Evolutionary conservation across 2,888 invertebrate species (phyloP), one percentile per base, ranked within the genome.

Genomic region (Drosophila conformis): DNA sequence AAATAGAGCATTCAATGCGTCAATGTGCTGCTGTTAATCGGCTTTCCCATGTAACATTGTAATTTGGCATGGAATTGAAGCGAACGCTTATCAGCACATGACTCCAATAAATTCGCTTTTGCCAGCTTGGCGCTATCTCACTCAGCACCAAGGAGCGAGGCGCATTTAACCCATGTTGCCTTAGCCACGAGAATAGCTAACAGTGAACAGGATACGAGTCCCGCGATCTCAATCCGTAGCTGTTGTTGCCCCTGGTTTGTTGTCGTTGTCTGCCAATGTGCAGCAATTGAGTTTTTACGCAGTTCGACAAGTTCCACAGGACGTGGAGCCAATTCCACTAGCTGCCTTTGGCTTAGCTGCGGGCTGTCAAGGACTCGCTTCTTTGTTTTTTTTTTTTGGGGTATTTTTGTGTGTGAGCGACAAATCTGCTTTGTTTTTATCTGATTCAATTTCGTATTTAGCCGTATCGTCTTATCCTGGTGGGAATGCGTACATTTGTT

Each of bases 401-500:
- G 57, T 53, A 57, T 58, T 61, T 66, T 64, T 38, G 57, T 56
- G 74, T 70, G 69, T 66, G 77, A 68, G 81, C 73, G 76, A 89
- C 89, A 90, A 88, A 88, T 90, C 87, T 87, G 90, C 90, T 89
- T 90, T 87, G 87, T 90, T 89, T 90, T 88, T 88, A 88, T 88
- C 87, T 78, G 87, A 88, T 88, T 83, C 83, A 83, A 76, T 76
- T 90, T 78, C 73, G 78, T 85, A 85, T 87, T 89, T 87, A 89
- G 82, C 77, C 70, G 73, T 15, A 59, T 63, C 86, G 49, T 69
- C 88, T 88, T 89, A 88, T 88, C 88, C 88, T 90, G 88, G 88
- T 88, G 88, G 88, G 88, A 88, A 88, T 74, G 82, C 76, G 75
- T 82, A 79, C 91, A 88, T 90, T 90, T 88, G 90, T 83, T 61